A percentile compares a stretch with the other conserved stretches of the same genome.
phyloP scores from a whole-genome alignment of 2,888 invertebrate genomes.

The Parthenolecanium corni region DNA sequence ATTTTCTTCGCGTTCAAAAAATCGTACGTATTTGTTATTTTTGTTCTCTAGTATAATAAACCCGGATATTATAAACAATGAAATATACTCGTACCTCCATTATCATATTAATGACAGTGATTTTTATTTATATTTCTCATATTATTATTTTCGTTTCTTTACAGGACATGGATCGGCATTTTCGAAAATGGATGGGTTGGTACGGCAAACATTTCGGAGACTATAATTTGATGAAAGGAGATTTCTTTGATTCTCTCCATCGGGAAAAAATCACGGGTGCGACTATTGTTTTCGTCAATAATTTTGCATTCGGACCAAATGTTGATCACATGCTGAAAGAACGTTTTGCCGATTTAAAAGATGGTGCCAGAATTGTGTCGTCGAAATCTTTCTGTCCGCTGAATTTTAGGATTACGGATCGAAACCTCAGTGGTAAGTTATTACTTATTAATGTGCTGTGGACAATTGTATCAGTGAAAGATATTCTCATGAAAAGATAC shows the following conservation, averaged over 20 bases:
- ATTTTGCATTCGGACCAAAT: constrained; percentile 96
- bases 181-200: constrained; percentile 94
- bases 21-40: too few species aligned
- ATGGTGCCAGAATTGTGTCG: constrained; percentile 92
- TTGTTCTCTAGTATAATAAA: too few species aligned
- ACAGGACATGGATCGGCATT: constrained; percentile 77
- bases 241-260: constrained; percentile 85
- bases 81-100: too few species aligned
- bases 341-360: constrained; percentile 87
- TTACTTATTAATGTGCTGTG: too few species aligned
- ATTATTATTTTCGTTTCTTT: too few species aligned
- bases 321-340: constrained; percentile 96
- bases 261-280: constrained; percentile 88
- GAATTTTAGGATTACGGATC: constrained; percentile 94
- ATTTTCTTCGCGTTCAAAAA: too few species aligned
- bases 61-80: too few species aligned
- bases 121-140: too few species aligned
- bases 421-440: constrained; percentile 73
- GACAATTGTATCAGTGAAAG: too few species aligned
- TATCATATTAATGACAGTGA: too few species aligned
- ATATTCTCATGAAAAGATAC: too few species aligned
- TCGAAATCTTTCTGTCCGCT: constrained; percentile 98
- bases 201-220: constrained; percentile 91
- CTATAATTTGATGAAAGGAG: constrained; percentile 84
- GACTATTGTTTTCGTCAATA: constrained; percentile 96